Conservation (phyloP, 2,797 vertebrate species). For the Enteromius radiatus region DNA sequence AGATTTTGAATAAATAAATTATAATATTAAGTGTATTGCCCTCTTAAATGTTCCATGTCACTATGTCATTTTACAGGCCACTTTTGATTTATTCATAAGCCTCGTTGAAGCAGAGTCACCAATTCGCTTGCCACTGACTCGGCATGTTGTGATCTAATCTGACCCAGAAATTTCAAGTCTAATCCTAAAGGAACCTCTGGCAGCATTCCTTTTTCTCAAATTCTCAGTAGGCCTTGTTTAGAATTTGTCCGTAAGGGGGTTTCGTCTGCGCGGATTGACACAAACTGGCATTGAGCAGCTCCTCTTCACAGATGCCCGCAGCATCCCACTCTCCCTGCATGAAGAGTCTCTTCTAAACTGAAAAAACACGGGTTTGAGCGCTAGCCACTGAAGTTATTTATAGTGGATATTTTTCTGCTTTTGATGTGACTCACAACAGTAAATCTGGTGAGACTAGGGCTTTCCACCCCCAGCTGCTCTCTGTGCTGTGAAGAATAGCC, state of each 20-base stretch:
- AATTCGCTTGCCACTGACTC: not conserved
- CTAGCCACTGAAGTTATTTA: slow-evolving; percentile 51
- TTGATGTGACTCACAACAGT: slow-evolving; percentile 58
- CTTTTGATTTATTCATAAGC: not conserved
- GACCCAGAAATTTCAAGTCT: slow-evolving; percentile 20
- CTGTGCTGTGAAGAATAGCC: slow-evolving; percentile 32
- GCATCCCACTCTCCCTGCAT: slow-evolving; percentile 47
- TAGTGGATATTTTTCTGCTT: slow-evolving; percentile 58
- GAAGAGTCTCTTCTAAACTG: slow-evolving; percentile 45
- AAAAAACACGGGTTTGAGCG: slow-evolving; percentile 41
- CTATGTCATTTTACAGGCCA: not conserved
- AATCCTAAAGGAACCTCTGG: slow-evolving; percentile 1
- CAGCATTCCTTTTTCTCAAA: not conserved
- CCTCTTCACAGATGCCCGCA: slow-evolving; percentile 33
- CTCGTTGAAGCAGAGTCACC: slow-evolving; percentile 11
- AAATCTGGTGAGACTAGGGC: slow-evolving; percentile 48
- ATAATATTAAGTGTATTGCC: not conserved
- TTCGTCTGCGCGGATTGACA: slow-evolving; percentile 27
- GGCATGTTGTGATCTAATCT: slow-evolving; percentile 1
- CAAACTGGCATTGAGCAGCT: slow-evolving; percentile 48
- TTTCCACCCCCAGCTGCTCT: slow-evolving; percentile 43
- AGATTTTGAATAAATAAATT: not conserved
- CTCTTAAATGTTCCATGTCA: not conserved
- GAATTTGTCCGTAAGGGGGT: slow-evolving; percentile 21
- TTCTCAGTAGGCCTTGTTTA: slow-evolving; percentile 1